Base-by-base conservation (phyloP, 2,888 invertebrate species). In the Formica aserva region DNA sequence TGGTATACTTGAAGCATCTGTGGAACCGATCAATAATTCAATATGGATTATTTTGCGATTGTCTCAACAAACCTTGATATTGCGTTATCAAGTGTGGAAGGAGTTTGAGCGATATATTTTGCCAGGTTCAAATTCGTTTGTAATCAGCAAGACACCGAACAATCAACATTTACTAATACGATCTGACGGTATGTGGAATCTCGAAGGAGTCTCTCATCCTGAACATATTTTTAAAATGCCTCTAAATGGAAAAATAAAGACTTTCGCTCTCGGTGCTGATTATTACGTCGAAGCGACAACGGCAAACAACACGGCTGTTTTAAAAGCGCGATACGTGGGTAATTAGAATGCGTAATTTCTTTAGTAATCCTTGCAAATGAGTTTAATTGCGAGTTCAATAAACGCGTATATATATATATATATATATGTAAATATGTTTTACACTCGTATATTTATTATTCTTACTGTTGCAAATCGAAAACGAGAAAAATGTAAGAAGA, bases 141-240 rank as follows among this genome's bases (percentile, higher is more conserved):
- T 67, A 3, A 74, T 90, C 66, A 88, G 74, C 29, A 75, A 67
- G 22, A 41, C 82, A 0, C 87, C 89, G 1, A 91, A 87, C 55
- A 74, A 88, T 38, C 92, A 94, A 74, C 83, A 92, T 1, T 52
- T 94, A 11, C 77, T 94, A 22, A 66, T 92, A 5, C 84, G 91
- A 35, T 90, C 89, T 6, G 91, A 93, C 65, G 93, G 93, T 18
- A 83, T 94, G 45, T 94, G 93, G 93, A 91, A 88, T 83, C 84
- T 94, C 4, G 91, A 90, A 29, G 92, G 92, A 52, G 85, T 93
- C 4, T 89, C 88, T 0, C 91, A 87, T 15, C 94, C 92, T 0
- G 85, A 85, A 63, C 88, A 87, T 18, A 83, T 92, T 15, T 85
- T 90, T 11, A 72, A 67, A 6, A 83, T 88, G 9, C 32, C 57